Evolutionary conservation across 2,113 vertebrate genomes (phyloP), one percentile per base, ranked within the genome.

Genomic region (Rhipidura dahli): DNA sequence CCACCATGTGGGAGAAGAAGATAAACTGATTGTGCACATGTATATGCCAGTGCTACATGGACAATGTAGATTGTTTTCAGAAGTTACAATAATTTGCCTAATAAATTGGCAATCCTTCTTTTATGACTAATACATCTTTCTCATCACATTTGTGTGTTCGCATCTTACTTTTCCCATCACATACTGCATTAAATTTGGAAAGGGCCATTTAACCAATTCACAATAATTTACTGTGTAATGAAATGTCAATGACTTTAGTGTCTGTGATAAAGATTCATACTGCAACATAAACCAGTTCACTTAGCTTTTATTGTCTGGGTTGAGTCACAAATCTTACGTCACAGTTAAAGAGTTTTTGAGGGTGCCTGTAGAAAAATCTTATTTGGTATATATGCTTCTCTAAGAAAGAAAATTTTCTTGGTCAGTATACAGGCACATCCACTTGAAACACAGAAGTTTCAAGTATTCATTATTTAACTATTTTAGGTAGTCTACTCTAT

Each of bases 221-320:
- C n/a, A 87, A 8, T n/a, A 93, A 88, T 90, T 81, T 88, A 80
- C 75, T 86, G 68, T 4, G 1, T 70, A 95, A 87, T 37, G 24
- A 88, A 86, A 96, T 79, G 94, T 94, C 90, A 83, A 73, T 89
- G 72, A 54, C 20, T 73, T 94, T 31, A 92, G 68, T 61, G 64
- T 81, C 54, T 92, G 60, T 68, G 64, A 78, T 92, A 93, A 96
- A 92, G 64, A 88, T 64, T 86, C 83, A 70, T 83, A 63, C 22
- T 71, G 66, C 64, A 91, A n/a, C 39, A 77, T 19, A 86, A 88
- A 44, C 23, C 50, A 66, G 37, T 68, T 77, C 11, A 0, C 37
- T 68, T 51, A 77, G 61, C 53, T 68, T 86, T 76, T 68, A 86
- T 27, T 59, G 45, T 42, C 30, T 39, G 37, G 27, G 79, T 81